Conservation (phyloP, 2,888 invertebrate genomes). For the Dioctria rufipes region DNA sequence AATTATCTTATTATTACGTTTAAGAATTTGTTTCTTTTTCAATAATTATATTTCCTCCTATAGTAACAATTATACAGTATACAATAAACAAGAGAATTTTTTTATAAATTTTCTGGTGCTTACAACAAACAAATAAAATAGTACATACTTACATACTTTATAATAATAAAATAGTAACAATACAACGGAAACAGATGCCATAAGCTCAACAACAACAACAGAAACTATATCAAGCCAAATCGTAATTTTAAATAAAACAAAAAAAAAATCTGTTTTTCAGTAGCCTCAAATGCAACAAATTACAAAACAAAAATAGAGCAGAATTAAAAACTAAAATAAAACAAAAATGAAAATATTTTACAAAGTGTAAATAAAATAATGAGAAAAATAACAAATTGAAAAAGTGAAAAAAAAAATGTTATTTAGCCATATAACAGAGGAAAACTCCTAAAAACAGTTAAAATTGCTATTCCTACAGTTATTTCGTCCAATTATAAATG, state of each 20-base stretch:
- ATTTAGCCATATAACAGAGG: constrained; percentile 59
- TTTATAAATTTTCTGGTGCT: constrained; percentile 56
- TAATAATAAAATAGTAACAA: constrained; percentile 37
- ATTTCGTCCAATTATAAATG: constrained; percentile 58
- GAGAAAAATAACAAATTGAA: constrained; percentile 39
- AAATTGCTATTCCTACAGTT: constrained; percentile 59
- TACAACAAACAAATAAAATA: constrained; percentile 46
- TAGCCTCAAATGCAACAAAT: constrained; percentile 25
- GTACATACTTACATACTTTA: constrained; percentile 24
- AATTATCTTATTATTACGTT: too few species aligned
- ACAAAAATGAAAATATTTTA: constrained; percentile 42
- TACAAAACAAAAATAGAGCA: constrained; percentile 7
- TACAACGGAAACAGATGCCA: constrained; percentile 48
- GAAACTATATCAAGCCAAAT: constrained; percentile 11
- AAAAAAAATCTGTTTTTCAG: constrained; percentile 23
- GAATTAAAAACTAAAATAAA: neutral
- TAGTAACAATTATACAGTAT: constrained; percentile 33
- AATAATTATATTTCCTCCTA: constrained; percentile 6
- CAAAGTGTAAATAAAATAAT: constrained; percentile 32
- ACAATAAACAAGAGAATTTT: constrained; percentile 54
- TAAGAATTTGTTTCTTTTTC: neutral
- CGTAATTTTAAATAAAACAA: neutral
- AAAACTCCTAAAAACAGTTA: constrained; percentile 60
- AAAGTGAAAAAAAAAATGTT: constrained; percentile 54
- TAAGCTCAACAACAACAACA: constrained; percentile 14